Evolutionary conservation across 2,888 invertebrate genomes (phyloP), one percentile per base, ranked within the genome.

Genomic region (Philereme transversata): DNA sequence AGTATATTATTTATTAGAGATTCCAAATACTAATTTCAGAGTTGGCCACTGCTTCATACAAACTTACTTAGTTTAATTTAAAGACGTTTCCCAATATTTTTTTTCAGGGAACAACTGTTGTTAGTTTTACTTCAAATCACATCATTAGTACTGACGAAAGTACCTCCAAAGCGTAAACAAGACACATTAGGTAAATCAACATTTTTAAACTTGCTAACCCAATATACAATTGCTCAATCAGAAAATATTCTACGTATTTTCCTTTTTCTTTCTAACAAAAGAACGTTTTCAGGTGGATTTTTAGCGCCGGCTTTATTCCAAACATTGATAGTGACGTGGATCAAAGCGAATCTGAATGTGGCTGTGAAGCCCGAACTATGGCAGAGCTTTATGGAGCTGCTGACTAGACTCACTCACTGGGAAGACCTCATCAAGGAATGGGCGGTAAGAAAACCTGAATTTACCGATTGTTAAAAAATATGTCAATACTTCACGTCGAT

Each of bases 281-380:
- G 22, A 22, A 22, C 51, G 54, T 77, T 62, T 74, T 50, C 76
- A 86, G 96, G 96, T 44, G 96, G 96, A 38, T 96, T 96, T 78
- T 88, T 97, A 65, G 97, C 97, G 5, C 97, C 97, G 33, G 97
- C 97, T 0, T 94, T 97, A 70, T 97, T 97, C 76, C 96, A 99
- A 94, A 99, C 99, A 0, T 90, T 99, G 51, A 98, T 99, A 71
- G 98, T 99, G 67, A 99, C 99, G 4, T 99, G 99, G 99, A 99
- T 99, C 73, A 97, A 98, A 78, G 99, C 99, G 0, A 99, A 99
- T 87, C 93, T 99, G 72, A 98, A 98, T 84, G 98, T 99, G 5
- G 95, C 96, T 4, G 97, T 99, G 62, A 96, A 97, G 59, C 94
- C 96, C 5, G 96, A 97, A 75, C 89, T 99, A 48, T 99, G 99